Evolutionary conservation across 2,113 vertebrate genomes (phyloP).

Genomic region (Chionis minor): DNA sequence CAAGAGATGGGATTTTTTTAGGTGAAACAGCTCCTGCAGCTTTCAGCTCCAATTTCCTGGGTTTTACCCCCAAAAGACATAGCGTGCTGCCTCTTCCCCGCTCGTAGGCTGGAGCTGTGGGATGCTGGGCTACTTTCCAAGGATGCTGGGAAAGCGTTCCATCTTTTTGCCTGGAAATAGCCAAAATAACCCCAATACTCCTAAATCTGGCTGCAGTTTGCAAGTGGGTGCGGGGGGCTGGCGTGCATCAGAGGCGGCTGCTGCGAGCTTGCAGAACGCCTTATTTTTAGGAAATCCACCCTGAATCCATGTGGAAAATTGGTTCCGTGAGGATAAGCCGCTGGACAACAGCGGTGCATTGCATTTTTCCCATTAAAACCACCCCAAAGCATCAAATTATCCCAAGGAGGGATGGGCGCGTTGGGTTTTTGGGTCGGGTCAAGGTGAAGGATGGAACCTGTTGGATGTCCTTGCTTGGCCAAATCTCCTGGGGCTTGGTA

Average conservation of each 20-base stretch:
- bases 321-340: neutral
- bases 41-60: neutral
- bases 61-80: neutral
- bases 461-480: accelerated
- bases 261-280: neutral
- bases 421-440: neutral
- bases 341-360: accelerated
- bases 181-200: neutral
- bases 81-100: accelerated
- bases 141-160: accelerated
- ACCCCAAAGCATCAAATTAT: neutral
- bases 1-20: no score
- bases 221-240: neutral
- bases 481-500: neutral
- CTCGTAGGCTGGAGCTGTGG: neutral
- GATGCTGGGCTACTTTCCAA: neutral
- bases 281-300: neutral
- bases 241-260: neutral
- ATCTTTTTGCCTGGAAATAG: neutral
- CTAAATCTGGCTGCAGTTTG: no score
- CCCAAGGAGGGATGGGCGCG: accelerated
- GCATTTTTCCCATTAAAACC: neutral
- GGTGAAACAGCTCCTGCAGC: neutral
- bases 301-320: neutral
- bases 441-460: neutral